Conservation (phyloP, 1,140 invertebrate species). For the Pogonus chalceus region DNA sequence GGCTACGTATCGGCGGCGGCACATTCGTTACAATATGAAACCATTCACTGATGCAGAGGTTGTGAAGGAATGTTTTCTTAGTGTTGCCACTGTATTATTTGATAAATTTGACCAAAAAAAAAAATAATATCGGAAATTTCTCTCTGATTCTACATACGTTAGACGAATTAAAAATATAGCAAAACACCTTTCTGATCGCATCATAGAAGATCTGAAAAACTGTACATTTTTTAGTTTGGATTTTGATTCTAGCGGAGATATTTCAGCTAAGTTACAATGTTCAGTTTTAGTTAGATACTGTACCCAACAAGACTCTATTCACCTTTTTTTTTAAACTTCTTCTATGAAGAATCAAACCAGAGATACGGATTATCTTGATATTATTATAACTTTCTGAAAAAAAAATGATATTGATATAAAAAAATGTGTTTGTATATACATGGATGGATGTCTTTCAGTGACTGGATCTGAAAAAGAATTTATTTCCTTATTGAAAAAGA, state of each 20-base stretch:
- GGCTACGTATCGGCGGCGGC: too few species aligned
- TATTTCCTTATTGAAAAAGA: conserved; percentile 21
- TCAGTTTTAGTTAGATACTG: conserved; percentile 22
- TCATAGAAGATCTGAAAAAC: conserved; percentile 16
- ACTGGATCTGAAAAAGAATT: conserved; percentile 21
- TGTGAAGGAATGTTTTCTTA: conserved; percentile 20
- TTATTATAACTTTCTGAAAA: conserved; percentile 21
- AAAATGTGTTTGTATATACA: conserved; percentile 23
- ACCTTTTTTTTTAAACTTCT: conserved; percentile 20
- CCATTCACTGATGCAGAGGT: conserved; percentile 12
- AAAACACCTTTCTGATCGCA: conserved; percentile 16
- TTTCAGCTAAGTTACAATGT: conserved; percentile 23
- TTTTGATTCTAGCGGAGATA: conserved; percentile 21
- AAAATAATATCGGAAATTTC: conserved; percentile 17
- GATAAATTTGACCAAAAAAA: conserved; percentile 20
- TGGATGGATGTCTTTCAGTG: conserved; percentile 21
- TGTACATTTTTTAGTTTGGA: conserved; percentile 17
- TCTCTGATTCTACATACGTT: conserved; percentile 17
- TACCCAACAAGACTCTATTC: conserved; percentile 18
- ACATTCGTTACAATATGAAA: too few species aligned
- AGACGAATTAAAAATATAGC: conserved; percentile 18
- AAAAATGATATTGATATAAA: conserved; percentile 21
- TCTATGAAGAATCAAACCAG: conserved; percentile 21
- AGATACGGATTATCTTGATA: conserved; percentile 22
- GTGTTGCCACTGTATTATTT: conserved; percentile 18